Conservation (phyloP, 2,888 invertebrate species). For the Cephus rjabovi region DNA sequence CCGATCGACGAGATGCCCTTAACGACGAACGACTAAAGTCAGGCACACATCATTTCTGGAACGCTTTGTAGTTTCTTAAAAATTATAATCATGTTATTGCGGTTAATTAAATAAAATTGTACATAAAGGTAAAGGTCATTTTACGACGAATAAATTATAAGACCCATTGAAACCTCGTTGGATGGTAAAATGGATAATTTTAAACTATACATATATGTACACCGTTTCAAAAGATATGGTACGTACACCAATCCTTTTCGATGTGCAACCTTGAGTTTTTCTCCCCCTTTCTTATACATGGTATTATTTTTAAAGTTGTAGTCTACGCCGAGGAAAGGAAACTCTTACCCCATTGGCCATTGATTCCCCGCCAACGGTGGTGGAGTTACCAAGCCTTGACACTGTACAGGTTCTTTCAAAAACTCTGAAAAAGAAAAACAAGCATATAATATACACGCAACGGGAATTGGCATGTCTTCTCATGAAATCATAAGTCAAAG, state of each 20-base stretch:
- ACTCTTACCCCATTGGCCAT: slow-evolving; percentile 83
- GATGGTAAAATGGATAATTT: neutral
- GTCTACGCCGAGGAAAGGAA: slow-evolving; percentile 76
- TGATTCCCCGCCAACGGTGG: slow-evolving; percentile 80
- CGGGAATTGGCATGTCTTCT: neutral
- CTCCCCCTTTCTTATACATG: neutral
- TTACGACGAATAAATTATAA: neutral
- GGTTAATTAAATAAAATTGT: neutral
- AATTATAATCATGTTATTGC: neutral
- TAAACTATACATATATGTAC: neutral
- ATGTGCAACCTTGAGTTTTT: neutral
- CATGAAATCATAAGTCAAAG: neutral
- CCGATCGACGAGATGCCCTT: neutral
- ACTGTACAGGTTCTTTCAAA: slow-evolving; percentile 22
- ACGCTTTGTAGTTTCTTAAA: neutral
- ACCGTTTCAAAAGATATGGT: neutral
- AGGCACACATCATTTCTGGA: neutral
- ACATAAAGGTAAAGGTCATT: neutral
- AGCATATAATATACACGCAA: neutral
- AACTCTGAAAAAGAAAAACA: neutral
- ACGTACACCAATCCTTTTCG: neutral
- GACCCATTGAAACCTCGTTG: no score
- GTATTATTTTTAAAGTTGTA: slow-evolving; percentile 9
- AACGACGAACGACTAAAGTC: neutral
- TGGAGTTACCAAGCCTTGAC: slow-evolving; percentile 83